These are phyloP conservation scores for mouse (Mus musculus) DNA, from an alignment of 2,113 vertebrate genomes.

Conservation along the genomic window DNA sequence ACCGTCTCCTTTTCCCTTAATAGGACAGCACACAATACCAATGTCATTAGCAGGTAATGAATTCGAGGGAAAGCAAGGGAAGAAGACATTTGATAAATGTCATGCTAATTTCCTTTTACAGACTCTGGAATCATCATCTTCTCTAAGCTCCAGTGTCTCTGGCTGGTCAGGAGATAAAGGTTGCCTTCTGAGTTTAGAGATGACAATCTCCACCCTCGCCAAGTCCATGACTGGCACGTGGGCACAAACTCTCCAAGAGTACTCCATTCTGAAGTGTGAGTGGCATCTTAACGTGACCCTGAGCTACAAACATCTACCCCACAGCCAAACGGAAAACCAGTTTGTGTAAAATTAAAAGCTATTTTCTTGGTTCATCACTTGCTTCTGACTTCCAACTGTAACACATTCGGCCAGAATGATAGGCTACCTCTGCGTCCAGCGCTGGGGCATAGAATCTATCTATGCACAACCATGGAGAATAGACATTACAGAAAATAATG, in stretches of 20 bases:
- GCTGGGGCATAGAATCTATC: conserved; percentile 71
- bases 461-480: conserved; percentile 60
- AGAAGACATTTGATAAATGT: not conserved
- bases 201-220: not conserved
- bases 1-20: not conserved
- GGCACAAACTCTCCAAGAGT: conserved; percentile 11
- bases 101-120: not conserved
- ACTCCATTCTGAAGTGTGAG: conserved; percentile 1
- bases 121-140: not conserved
- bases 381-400: conserved; percentile 39
- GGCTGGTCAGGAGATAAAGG: not conserved
- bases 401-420: conserved; percentile 56
- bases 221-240: not conserved
- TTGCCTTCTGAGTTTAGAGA: not conserved
- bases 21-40: not conserved
- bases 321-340: conserved; percentile 72
- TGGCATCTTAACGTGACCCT: conserved; percentile 48
- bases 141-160: not conserved
- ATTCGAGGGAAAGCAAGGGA: not conserved
- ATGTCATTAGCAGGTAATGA: not conserved
- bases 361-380: conserved; percentile 64
- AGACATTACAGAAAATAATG: conserved; percentile 76
- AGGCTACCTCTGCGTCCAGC: conserved; percentile 1
- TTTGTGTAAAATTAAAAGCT: conserved; percentile 72
- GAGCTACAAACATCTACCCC: conserved; percentile 63